Base-by-base conservation (phyloP, 2,113 vertebrate genomes). In the Falco punctatus region DNA sequence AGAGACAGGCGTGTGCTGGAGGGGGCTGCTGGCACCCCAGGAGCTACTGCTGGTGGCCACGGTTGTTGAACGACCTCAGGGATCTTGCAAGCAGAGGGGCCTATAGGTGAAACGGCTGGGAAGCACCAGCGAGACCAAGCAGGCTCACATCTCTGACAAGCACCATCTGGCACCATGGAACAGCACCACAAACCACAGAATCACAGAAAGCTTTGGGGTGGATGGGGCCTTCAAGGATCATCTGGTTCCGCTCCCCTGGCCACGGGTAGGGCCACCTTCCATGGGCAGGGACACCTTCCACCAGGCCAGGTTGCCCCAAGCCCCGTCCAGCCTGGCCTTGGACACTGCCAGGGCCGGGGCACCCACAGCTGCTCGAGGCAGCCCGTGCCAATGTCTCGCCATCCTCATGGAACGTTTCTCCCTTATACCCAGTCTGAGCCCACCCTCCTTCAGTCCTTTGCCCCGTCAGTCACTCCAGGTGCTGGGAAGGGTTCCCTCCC, bases 151-250 rank as follows among this genome's bases (percentile, higher is more conserved):
- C 28, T 75, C 66, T 52, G 66, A 70, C 28, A 73, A 52, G 58
- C 94, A 38, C 48, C 13, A n/a, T 13, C 54, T 72, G 58, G 48
- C 35, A 35, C 12, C 2, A 1, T 0, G 1, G 46, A 32, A 64
- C 1, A 2, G 64, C n/a, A 86, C 33, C 44, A 59, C 2, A 4
- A 86, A n/a, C 44, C 19, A 27, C 0, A 58, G 67, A 80, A 51
- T 28, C 38, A 75, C 57, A 64, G 61, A 49, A 54, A 48, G 24
- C 8, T 69, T 77, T 77, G 44, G n/a, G 44, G 0, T 55, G 24
- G 58, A 66, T 0, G 2, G 16, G 5, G 26, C 38, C 33, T 57
- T 92, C 54, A 48, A 82, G 57, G 19, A 20, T 23, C 32, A 73
- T 10, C 32, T 40, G 44, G 11, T 46, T 77, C 57, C 40, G 42